Evolutionary conservation across 2,888 invertebrate species (phyloP), one percentile per base, ranked within the genome.

Genomic region (Rosalia funebris): DNA sequence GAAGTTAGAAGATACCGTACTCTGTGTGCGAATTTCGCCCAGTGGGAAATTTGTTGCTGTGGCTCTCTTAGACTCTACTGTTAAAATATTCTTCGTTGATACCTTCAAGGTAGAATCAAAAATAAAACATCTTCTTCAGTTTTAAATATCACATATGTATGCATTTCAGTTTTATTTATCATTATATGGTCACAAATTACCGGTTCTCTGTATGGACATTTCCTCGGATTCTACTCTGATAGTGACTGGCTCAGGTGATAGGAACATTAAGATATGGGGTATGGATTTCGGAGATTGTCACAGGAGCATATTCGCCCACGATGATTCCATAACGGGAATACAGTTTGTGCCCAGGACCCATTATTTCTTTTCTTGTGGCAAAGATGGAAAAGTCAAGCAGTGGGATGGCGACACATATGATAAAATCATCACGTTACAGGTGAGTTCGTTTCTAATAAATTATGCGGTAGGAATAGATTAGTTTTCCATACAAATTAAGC

Each of bases 261-360:
- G 96, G 36, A 97, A 95, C 79, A 88, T 98, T 19, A 97, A 98
- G 84, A 90, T 99, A 63, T 99, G 98, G 98, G 98, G 98, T 31
- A 86, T 98, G 83, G 97, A 98, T 82, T 98, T 96, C 80, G 98
- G 98, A n/a, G 97, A 99, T 81, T 98, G 97, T 72, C 98, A 96
- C 82, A 89, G 89, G 75, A 96, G 96, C 0, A 86, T 98, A 69
- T 95, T 97, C 81, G 98, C 97, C 0, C 98, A 99, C 80, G 96
- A 98, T 74, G 96, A 97, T 80, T 93, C 96, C 0, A 89, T 99
- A 7, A 96, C 95, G 60, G 88, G 91, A 25, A 79, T 98, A 25
- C 89, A 91, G 73, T 99, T 99, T 78, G 89, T 97, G 14, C 92
- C 95, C 0, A 89, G 87, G 70, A 97, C 96, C 1, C 98, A 98